A percentile compares a stretch with the other conserved stretches of the same genome.
Evolutionary conservation across 1,140 invertebrate species (phyloP).

Genomic region (Trachymyrmex cornetzi): DNA sequence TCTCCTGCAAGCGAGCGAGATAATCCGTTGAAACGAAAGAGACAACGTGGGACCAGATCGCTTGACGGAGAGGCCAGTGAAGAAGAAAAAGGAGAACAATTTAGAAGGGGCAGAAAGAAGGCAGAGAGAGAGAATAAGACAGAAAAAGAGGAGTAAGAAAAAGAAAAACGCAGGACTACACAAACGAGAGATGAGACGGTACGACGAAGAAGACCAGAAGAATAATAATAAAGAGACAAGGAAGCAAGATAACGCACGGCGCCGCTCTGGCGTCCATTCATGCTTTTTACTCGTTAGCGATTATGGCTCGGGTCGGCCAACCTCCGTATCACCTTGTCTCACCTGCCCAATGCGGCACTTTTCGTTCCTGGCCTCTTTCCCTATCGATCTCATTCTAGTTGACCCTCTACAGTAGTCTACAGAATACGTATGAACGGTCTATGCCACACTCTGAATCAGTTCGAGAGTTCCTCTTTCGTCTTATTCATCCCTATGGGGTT

Average conservation of each 20-base stretch:
- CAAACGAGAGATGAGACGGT: constrained; percentile 45
- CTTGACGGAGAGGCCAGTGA: neutral
- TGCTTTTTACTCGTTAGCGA: constrained; percentile 80
- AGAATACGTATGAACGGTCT: constrained; percentile 1
- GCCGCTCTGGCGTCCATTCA: constrained; percentile 80
- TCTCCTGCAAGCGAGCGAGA: constrained; percentile 12
- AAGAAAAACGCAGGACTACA: constrained; percentile 40
- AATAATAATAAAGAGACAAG: constrained; percentile 79
- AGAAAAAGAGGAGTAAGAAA: constrained; percentile 28
- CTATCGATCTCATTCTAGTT: constrained; percentile 1
- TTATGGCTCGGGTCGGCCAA: constrained; percentile 27
- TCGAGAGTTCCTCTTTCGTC: neutral
- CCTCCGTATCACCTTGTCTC: constrained; percentile 53
- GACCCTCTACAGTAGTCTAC: neutral
- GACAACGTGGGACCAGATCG: constrained; percentile 2
- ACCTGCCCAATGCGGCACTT: constrained; percentile 63
- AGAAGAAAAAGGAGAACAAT: constrained; percentile 6
- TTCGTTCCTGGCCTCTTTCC: constrained; percentile 50
- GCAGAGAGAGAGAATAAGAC: constrained; percentile 53
- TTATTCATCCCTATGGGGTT: constrained; percentile 2
- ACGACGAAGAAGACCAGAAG: constrained; percentile 66
- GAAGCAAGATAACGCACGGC: constrained; percentile 77
- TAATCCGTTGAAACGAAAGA: constrained; percentile 15
- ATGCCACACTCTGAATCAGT: neutral
- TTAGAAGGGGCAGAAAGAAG: neutral